phyloP scores from a whole-genome alignment of 2,113 vertebrate species.

The Aramus guarauna region DNA sequence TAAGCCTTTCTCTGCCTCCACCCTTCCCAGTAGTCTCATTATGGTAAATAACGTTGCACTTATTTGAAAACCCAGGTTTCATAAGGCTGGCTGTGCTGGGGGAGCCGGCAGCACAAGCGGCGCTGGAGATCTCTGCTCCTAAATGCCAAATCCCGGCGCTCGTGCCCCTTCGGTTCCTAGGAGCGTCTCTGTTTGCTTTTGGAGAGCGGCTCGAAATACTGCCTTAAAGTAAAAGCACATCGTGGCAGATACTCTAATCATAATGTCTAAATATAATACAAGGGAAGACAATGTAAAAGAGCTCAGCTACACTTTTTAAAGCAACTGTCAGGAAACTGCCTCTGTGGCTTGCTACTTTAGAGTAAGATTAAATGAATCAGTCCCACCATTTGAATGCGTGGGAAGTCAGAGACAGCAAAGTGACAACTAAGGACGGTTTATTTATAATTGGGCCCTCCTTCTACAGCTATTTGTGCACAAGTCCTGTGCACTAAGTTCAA shows the following conservation, averaged over 20 bases:
- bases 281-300: conserved; percentile 30
- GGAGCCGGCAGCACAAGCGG: background rate
- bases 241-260: conserved; percentile 21
- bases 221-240: conserved; percentile 19
- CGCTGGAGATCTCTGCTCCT: background rate
- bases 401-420: conserved; percentile 61
- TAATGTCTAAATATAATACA: conserved; percentile 44
- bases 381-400: conserved; percentile 56
- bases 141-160: background rate
- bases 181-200: background rate
- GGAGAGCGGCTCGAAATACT: background rate
- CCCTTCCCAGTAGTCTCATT: conserved; percentile 32
- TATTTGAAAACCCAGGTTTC: conserved; percentile 32
- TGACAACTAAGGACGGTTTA: conserved; percentile 34
- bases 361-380: conserved; percentile 64
- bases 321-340: conserved; percentile 45
- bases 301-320: conserved; percentile 17
- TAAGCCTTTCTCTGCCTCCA: background rate
- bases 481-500: background rate
- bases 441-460: conserved; percentile 45
- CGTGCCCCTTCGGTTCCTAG: rapidly evolving
- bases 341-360: conserved; percentile 40
- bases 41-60: conserved; percentile 24
- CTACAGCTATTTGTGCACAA: conserved; percentile 14
- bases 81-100: background rate